These are phyloP conservation scores for Saturnia pavonia DNA, from an alignment of 2,888 invertebrate species.

Conservation along the genomic window DNA sequence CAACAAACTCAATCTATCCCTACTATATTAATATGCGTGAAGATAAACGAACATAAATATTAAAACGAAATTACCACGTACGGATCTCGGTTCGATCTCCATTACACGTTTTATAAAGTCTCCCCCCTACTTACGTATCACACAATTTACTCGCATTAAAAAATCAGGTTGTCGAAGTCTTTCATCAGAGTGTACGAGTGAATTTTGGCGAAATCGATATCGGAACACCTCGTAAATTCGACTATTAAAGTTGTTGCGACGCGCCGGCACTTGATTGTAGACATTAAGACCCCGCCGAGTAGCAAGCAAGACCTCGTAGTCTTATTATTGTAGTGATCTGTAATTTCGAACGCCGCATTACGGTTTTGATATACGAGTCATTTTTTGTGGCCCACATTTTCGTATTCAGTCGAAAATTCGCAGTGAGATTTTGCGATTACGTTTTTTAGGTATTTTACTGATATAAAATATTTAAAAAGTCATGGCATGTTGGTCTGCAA, in stretches of 20 bases:
- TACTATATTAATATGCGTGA: not conserved
- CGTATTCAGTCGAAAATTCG: slow-evolving; percentile 21
- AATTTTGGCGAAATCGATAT: slow-evolving; percentile 60
- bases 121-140: slow-evolving; percentile 13
- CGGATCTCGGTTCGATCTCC: not conserved
- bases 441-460: not conserved
- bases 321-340: slow-evolving; percentile 47
- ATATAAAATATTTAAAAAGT: too few relatives aligned
- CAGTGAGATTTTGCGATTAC: slow-evolving; percentile 13
- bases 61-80: not conserved
- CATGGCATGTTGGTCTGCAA: too few relatives aligned
- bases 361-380: slow-evolving; percentile 30
- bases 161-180: slow-evolving; percentile 43
- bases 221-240: slow-evolving; percentile 56
- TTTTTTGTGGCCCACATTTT: slow-evolving; percentile 25
- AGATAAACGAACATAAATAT: not conserved
- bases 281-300: slow-evolving; percentile 27
- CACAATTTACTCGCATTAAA: slow-evolving; percentile 42
- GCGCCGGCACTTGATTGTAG: slow-evolving; percentile 32
- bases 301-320: slow-evolving; percentile 36
- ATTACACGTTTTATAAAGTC: not conserved
- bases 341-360: slow-evolving; percentile 48
- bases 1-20: not conserved
- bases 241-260: slow-evolving; percentile 33
- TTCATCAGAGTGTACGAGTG: slow-evolving; percentile 48